Base-by-base conservation (phyloP, 2,113 vertebrate species). In the Spea bombifrons region DNA sequence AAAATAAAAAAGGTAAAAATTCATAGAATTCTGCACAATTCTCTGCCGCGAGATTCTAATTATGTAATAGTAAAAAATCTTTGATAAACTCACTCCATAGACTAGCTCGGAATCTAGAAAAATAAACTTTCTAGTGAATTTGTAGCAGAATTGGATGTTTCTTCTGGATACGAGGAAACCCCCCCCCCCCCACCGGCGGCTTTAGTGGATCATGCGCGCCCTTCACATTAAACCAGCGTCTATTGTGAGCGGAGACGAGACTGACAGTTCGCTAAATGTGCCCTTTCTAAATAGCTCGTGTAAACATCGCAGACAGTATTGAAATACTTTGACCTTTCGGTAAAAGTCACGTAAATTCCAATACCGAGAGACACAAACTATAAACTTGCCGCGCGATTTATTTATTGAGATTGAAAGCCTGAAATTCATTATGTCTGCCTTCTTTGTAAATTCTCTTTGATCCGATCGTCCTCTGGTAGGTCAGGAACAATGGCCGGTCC, bases 381-480 rank as follows among this genome's bases (percentile, higher is more conserved):
- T 59, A 59, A 59, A 12, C 12, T 59, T 13, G 15, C 9, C 55
- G 10, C 15, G 10, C 7, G 1, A 13, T 59, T n/a, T 4, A 12
- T 4, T 59, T 13, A 4, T 13, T 13, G 10, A 6, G 9, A 5
- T 59, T 59, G 15, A 59, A 59, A 59, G 55, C 10, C 8, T 59
- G 9, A 13, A 3, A 59, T 9, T 59, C 55, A 13, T 59, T 59
- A 59, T 59, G 9, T 59, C 10, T 59, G 30, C 30, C 30, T 59
- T 59, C 10, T 59, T 59, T 59, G 55, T 12, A 59, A 59, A 59
- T 59, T 59, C 55, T 59, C 55, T 59, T 59, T 59, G 55, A 59
- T 59, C 55, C 9, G 15, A 13, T 59, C 15, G 55, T 59, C 55
- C 55, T 59, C 55, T 4, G 10, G 55, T 59, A 59, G 55, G 55